These are phyloP conservation scores for Xanthia icteritia DNA, from an alignment of 2,888 invertebrate genomes.

Conservation along the genomic window DNA sequence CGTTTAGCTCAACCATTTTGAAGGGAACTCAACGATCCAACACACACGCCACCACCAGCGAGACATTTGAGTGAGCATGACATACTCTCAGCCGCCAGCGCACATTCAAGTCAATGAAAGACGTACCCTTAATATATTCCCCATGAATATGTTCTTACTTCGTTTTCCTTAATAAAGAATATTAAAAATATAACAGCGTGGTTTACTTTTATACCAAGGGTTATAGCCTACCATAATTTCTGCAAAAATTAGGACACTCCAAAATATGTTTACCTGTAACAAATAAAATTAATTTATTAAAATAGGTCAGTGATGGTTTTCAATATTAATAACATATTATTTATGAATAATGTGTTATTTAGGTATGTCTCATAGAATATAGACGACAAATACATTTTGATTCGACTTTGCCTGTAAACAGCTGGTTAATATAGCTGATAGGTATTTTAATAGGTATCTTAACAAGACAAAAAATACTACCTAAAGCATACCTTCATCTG, in stretches of 20 bases:
- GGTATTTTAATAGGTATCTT: not conserved
- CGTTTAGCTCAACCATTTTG: too few relatives aligned
- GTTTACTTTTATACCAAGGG: not conserved
- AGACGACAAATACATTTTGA: not conserved
- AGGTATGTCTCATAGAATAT: not conserved
- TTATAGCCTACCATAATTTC: not conserved
- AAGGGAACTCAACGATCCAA: too few relatives aligned
- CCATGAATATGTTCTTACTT: not conserved
- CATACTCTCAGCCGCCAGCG: too few relatives aligned
- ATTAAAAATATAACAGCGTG: too few relatives aligned
- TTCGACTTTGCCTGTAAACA: not conserved
- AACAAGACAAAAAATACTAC: not conserved
- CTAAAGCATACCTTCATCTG: not conserved
- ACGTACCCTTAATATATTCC: too few relatives aligned
- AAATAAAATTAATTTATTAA: conserved; percentile 29
- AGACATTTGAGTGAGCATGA: too few relatives aligned
- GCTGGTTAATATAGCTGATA: not conserved
- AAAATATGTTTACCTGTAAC: conserved; percentile 53
- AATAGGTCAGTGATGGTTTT: not conserved
- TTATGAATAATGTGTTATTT: not conserved
- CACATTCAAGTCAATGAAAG: too few relatives aligned
- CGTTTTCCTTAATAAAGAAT: not conserved
- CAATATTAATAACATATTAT: not conserved
- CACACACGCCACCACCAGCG: too few relatives aligned
- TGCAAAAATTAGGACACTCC: not conserved